phyloP scores from a whole-genome alignment of 2,888 invertebrate genomes.

The Leucophenga montana region DNA sequence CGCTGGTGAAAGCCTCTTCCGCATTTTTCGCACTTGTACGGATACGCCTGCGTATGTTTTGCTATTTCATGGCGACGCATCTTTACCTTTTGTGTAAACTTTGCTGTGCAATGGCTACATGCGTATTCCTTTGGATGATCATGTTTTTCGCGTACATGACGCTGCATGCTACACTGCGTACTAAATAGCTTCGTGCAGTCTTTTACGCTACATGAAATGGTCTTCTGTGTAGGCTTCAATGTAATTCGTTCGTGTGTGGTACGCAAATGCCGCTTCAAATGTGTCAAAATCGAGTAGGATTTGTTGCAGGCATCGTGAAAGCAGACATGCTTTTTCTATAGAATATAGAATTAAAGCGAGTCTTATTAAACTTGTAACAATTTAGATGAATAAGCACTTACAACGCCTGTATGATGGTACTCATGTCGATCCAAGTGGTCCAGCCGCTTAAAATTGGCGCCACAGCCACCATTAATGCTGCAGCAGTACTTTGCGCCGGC shows the following conservation, averaged over 20 bases:
- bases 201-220: conserved; percentile 57
- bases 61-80: conserved; percentile 76
- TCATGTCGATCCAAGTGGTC: conserved; percentile 76
- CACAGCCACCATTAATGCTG: conserved; percentile 73
- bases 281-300: conserved; percentile 77
- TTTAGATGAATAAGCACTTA: conserved; percentile 66
- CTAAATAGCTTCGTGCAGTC: conserved; percentile 75
- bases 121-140: conserved; percentile 73
- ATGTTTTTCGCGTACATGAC: conserved; percentile 76
- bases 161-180: conserved; percentile 76
- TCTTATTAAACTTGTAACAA: no score
- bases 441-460: conserved; percentile 74
- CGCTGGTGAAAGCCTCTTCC: conserved; percentile 74
- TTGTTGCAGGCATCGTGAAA: conserved; percentile 76
- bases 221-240: conserved; percentile 44
- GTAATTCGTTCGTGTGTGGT: conserved; percentile 72
- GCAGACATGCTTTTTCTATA: conserved; percentile 77
- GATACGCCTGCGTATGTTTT: conserved; percentile 74
- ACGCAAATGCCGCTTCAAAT: conserved; percentile 77
- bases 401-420: conserved; percentile 76
- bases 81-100: conserved; percentile 77
- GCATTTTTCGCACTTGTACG: conserved; percentile 76
- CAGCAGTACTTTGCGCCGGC: conserved; percentile 72
- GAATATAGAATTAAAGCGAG: neutral
- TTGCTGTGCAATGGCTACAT: conserved; percentile 75